phyloP scores from a whole-genome alignment of 2,888 invertebrate species.

The Napeogenes inachia region DNA sequence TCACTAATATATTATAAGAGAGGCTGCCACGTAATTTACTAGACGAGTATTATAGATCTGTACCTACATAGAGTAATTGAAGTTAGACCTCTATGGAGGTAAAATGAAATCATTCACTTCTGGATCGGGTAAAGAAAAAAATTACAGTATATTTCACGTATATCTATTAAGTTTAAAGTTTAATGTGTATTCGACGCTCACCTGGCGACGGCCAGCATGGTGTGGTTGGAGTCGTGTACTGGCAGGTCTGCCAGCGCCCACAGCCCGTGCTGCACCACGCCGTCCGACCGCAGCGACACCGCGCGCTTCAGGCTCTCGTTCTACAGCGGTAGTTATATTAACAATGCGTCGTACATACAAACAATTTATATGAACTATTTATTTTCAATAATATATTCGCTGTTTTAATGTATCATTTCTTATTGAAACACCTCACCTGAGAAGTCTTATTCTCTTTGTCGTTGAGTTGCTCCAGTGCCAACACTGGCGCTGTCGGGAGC shows the following conservation, averaged over 20 bases:
- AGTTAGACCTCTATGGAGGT: too few species aligned
- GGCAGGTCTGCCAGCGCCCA: slow-evolving; percentile 59
- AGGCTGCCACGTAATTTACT: too few species aligned
- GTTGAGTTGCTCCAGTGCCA: slow-evolving; percentile 53
- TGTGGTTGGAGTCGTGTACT: slow-evolving; percentile 61
- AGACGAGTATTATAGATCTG: too few species aligned
- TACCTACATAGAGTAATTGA: too few species aligned
- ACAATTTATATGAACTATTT: not conserved
- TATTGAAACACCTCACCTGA: slow-evolving; percentile 33
- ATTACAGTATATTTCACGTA: too few species aligned
- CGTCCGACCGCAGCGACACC: slow-evolving; percentile 64
- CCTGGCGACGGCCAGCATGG: slow-evolving; percentile 83
- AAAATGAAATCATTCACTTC: too few species aligned
- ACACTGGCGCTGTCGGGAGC: slow-evolving; percentile 87
- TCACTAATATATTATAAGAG: too few species aligned
- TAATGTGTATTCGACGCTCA: slow-evolving; percentile 47
- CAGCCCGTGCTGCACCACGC: slow-evolving; percentile 82
- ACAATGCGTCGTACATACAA: not conserved
- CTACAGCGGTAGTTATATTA: slow-evolving; percentile 11
- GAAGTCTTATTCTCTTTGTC: slow-evolving; percentile 39
- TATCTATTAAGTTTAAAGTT: not conserved
- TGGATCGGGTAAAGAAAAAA: too few species aligned
- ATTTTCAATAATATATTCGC: not conserved
- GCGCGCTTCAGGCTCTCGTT: slow-evolving; percentile 45
- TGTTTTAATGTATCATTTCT: not conserved